phyloP scores from a whole-genome alignment of 2,113 vertebrate genomes.

The Dendrocopos noguchii region DNA sequence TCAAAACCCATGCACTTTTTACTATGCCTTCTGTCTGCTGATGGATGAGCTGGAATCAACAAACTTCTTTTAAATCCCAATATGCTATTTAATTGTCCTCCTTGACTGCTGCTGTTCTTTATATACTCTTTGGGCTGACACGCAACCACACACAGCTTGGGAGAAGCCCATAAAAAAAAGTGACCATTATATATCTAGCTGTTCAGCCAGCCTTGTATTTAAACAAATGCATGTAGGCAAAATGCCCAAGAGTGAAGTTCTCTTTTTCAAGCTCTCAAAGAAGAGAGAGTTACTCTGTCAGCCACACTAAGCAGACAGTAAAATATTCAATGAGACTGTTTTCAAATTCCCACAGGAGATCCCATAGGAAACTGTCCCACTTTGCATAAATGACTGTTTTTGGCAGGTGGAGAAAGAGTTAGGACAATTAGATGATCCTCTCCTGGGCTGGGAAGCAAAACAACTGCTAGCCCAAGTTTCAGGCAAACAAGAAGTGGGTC shows the following conservation, averaged over 20 bases:
- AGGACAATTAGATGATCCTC: conserved; percentile 16
- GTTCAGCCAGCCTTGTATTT: background rate
- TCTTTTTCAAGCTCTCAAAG: conserved; percentile 24
- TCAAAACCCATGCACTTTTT: background rate
- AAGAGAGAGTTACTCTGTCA: conserved; percentile 7
- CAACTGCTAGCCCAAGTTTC: background rate
- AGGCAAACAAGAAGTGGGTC: background rate
- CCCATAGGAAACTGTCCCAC: conserved; percentile 42
- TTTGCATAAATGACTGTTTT: conserved; percentile 24
- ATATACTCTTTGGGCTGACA: background rate
- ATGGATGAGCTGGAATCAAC: background rate
- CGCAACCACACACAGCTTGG: background rate
- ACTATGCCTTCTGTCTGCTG: background rate
- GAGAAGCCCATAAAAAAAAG: background rate
- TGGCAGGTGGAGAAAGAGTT: conserved; percentile 27
- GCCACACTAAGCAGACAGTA: conserved; percentile 12
- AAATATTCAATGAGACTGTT: background rate
- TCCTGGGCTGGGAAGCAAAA: background rate
- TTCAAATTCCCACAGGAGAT: conserved; percentile 40
- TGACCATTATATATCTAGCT: background rate
- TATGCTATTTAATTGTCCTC: background rate
- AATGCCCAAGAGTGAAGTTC: background rate
- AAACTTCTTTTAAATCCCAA: background rate
- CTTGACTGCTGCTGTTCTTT: background rate
- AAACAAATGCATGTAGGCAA: conserved; percentile 15